A percentile compares a stretch with the other conserved stretches of the same genome.
phyloP scores from a whole-genome alignment of 35 echinoderm and acorn worm genomes.

The Anneissia japonica region DNA sequence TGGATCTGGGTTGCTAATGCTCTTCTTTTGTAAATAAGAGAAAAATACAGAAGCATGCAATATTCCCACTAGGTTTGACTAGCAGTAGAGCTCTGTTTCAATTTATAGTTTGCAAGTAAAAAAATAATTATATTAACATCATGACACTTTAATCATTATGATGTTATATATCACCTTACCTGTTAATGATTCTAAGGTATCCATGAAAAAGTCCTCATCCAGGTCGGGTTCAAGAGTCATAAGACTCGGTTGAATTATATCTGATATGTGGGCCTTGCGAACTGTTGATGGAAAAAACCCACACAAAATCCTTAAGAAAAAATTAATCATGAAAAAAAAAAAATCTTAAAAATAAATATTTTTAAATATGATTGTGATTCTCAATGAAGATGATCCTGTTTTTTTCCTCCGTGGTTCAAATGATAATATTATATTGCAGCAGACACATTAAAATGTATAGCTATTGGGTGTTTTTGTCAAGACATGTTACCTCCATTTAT shows the following conservation, averaged over 20 bases:
- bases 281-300: slow-evolving; percentile 2
- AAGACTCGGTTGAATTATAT: slow-evolving; percentile 74
- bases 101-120: not conserved
- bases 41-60: not conserved
- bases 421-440: too few species aligned
- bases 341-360: too few species aligned
- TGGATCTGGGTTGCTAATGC: too few species aligned
- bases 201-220: slow-evolving; percentile 74
- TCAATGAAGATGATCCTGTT: too few species aligned
- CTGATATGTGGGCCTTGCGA: slow-evolving; percentile 73
- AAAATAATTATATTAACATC: not conserved
- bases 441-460: too few species aligned
- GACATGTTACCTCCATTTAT: too few species aligned
- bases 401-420: too few species aligned
- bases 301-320: too few species aligned
- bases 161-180: slow-evolving; percentile 17
- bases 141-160: not conserved
- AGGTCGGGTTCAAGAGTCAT: slow-evolving; percentile 79
- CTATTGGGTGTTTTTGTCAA: too few species aligned
- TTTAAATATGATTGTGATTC: too few species aligned
- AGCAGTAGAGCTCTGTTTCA: not conserved
- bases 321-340: too few species aligned
- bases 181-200: slow-evolving; percentile 59
- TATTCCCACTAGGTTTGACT: not conserved
- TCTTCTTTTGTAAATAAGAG: not conserved